Evolutionary conservation across 2,797 vertebrate genomes (phyloP).

Genomic region (Meriones psammophilus): DNA sequence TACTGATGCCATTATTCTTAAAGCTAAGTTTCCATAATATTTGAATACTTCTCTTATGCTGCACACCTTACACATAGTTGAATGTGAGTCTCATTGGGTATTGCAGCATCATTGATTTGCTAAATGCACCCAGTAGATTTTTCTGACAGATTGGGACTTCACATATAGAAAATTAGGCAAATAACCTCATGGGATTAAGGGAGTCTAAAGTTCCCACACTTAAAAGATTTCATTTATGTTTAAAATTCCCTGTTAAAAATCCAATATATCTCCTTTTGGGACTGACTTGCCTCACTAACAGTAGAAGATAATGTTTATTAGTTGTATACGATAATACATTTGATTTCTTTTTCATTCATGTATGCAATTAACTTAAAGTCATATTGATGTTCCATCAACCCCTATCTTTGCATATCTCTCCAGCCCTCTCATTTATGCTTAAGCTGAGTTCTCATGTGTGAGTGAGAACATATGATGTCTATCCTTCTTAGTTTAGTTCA

Average conservation of each 20-base stretch:
- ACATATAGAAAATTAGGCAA: neutral
- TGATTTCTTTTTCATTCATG: neutral
- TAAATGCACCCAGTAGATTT: neutral
- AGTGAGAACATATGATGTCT: neutral
- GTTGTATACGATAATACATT: neutral
- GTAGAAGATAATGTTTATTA: neutral
- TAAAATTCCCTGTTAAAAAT: constrained; percentile 5
- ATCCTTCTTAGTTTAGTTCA: neutral
- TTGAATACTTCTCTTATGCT: neutral
- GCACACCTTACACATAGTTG: neutral
- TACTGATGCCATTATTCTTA: neutral
- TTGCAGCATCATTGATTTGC: neutral
- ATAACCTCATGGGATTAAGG: neutral
- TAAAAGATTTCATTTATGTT: neutral
- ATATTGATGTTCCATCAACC: neutral
- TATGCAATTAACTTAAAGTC: neutral
- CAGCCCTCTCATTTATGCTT: neutral
- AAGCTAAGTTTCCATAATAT: neutral
- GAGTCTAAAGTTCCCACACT: neutral
- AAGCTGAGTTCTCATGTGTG: neutral
- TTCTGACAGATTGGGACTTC: neutral
- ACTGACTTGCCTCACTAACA: neutral
- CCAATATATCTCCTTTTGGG: neutral
- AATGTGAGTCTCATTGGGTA: neutral
- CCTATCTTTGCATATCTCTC: neutral